Conservation (phyloP, 1,140 invertebrate species). For the Pseudachorutes palmiensis region DNA sequence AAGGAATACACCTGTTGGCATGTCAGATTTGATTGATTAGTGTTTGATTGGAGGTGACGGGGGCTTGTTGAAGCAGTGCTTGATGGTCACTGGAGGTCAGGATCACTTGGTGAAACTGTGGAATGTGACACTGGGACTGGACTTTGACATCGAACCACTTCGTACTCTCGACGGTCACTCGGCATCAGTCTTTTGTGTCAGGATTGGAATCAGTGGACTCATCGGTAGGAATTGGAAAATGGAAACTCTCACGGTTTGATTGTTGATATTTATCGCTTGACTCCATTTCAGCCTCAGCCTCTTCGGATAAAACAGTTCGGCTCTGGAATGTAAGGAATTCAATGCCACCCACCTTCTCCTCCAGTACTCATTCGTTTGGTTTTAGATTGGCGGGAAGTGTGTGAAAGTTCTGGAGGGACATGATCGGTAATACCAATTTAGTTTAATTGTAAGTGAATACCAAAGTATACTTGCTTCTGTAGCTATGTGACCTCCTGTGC, state of each 20-base stretch:
- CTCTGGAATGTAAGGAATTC: conserved; percentile 58
- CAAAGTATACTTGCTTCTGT: too few species aligned
- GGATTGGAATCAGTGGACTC: conserved; percentile 20
- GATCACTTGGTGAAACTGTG: conserved; percentile 66
- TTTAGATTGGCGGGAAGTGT: conserved; percentile 41
- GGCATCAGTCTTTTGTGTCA: conserved; percentile 35
- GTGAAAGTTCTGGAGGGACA: conserved; percentile 52
- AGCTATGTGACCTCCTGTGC: conserved; percentile 62
- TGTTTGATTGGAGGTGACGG: conserved; percentile 30
- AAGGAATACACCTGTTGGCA: not conserved
- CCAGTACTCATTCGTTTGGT: conserved; percentile 15
- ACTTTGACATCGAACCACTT: conserved; percentile 38
- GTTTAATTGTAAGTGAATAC: not conserved
- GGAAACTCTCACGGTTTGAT: too few species aligned
- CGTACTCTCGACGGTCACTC: conserved; percentile 34
- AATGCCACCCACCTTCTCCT: not conserved
- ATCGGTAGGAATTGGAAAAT: conserved; percentile 7
- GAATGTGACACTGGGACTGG: conserved; percentile 49
- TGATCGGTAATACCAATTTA: conserved; percentile 41
- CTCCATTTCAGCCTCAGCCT: conserved; percentile 47
- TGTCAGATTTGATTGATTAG: not conserved
- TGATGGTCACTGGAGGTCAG: conserved; percentile 36
- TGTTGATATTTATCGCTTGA: too few species aligned
- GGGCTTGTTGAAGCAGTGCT: conserved; percentile 29
- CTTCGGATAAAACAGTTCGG: conserved; percentile 61